Evolutionary conservation across 2,797 vertebrate species (phyloP), one percentile per base, ranked within the genome.

Genomic region (Enteromius thamalakanensis): DNA sequence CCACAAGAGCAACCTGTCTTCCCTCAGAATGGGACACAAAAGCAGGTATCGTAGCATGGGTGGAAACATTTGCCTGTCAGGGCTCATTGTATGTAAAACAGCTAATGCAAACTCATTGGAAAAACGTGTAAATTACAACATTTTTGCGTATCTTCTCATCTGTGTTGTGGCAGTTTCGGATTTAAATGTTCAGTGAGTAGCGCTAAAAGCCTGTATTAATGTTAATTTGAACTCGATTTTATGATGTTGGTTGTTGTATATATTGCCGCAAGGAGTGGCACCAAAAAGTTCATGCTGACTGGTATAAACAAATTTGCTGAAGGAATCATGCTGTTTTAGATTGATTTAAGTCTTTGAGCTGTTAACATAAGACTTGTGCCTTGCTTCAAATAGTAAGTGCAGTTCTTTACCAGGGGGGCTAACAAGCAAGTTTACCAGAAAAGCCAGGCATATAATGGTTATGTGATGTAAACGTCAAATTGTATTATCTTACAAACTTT

Each of bases 1-100:
- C 85, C 85, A 0, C 89, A 89, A 26, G 91, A 93, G 79, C 87
- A 88, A n/a, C 68, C 85, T 4, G 90, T 84, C 83, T 87, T 90
- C 79, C 86, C 65, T 58, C 93, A 91, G 80, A 93, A 90, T 70
- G 91, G 87, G 29, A 81, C 89, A 62, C 86, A 91, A 58, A 95
- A 94, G 87, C 92, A 88, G 90, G 95, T 95, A 83, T 3, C 15
- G 12, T 14, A 62, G 10, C 60, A 75, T 14, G 40, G 42, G 37
- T 3, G 21, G 45, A 70, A 45, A 53, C 19, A 40, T 45, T 11
- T 26, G 7, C 60, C 15, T 69, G 34, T 67, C 26, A 19, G 29
- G 6, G 42, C 10, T 67, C 17, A 14, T 12, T 45, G 17, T 19
- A 42, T 32, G 47, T 32, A 72, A 51, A 72, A 32, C 11, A 32